A percentile compares a stretch with the other conserved stretches of the same genome.
phyloP scores from a whole-genome alignment of 2,797 vertebrate species.

The Myripristis murdjan region DNA sequence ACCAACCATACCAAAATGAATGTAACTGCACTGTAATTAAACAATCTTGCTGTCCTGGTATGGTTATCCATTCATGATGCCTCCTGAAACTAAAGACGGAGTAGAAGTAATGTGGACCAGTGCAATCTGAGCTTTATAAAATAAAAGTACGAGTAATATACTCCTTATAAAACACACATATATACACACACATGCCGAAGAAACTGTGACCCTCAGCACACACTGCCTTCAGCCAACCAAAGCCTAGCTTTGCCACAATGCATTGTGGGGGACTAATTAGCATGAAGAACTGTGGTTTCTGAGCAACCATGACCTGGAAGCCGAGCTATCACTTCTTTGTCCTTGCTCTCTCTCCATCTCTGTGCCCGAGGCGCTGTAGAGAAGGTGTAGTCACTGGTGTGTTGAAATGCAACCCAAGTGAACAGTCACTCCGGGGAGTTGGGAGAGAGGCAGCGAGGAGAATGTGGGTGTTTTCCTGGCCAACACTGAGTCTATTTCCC shows the following conservation, averaged over 20 bases:
- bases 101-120: conserved; percentile 8
- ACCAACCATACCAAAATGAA: neutral
- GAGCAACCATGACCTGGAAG: conserved; percentile 83
- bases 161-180: conserved; percentile 38
- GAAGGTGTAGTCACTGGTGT: conserved; percentile 82
- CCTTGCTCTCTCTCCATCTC: conserved; percentile 69
- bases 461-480: conserved; percentile 72
- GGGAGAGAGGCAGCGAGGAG: conserved; percentile 42
- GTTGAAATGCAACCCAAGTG: conserved; percentile 81
- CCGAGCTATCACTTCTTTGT: conserved; percentile 74
- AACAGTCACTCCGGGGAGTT: conserved; percentile 73
- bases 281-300: conserved; percentile 81
- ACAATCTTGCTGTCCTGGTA: neutral
- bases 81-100: conserved; percentile 16
- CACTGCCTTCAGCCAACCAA: conserved; percentile 69
- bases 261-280: conserved; percentile 85
- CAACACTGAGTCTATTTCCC: conserved; percentile 65
- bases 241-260: conserved; percentile 61
- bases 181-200: conserved; percentile 20
- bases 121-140: conserved; percentile 27
- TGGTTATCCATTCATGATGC: conserved; percentile 1
- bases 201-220: conserved; percentile 69
- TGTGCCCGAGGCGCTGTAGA: conserved; percentile 79
- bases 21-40: conserved; percentile 8
- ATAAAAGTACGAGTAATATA: conserved; percentile 6